Evolutionary conservation across 2,888 invertebrate genomes (phyloP).

Genomic region (Orthosia incerta): DNA sequence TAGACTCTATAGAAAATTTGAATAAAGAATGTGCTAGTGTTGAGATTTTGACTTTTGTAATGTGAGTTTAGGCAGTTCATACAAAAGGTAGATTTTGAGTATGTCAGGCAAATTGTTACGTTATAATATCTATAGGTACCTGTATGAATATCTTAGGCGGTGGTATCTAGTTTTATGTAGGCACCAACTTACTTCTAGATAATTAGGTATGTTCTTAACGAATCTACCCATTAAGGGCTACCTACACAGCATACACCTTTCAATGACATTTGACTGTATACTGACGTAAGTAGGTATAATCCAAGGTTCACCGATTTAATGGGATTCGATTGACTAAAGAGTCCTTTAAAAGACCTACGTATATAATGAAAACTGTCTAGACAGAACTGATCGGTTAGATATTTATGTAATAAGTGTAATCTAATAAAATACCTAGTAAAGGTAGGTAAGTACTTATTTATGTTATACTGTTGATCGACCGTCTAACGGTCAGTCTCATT

Average conservation of each 20-base stretch:
- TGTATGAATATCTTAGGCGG: too few relatives aligned
- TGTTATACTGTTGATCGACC: not conserved
- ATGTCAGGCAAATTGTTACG: too few relatives aligned
- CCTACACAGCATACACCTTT: conserved; percentile 21
- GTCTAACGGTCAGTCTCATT: not conserved
- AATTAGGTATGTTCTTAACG: not conserved
- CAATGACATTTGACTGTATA: conserved; percentile 12
- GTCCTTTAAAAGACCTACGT: not conserved
- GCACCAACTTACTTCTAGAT: not conserved
- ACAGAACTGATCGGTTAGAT: not conserved
- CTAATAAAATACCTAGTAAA: not conserved
- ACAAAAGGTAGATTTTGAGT: too few relatives aligned
- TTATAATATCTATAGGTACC: too few relatives aligned
- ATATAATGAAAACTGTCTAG: conserved; percentile 19
- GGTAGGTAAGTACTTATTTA: too few relatives aligned
- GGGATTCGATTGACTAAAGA: conserved; percentile 15
- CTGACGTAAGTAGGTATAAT: conserved; percentile 1
- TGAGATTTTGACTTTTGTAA: too few relatives aligned
- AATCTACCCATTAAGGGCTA: conserved; percentile 6
- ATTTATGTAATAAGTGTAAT: not conserved
- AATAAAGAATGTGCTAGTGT: too few relatives aligned
- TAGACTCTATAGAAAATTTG: too few relatives aligned
- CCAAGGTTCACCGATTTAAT: conserved; percentile 13
- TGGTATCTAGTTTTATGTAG: not conserved
- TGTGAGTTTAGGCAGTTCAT: too few relatives aligned